A percentile compares a stretch with the other conserved stretches of the same genome.
Evolutionary conservation across 2,888 invertebrate genomes (phyloP).

Genomic region (Rhorus exstirpatorius): DNA sequence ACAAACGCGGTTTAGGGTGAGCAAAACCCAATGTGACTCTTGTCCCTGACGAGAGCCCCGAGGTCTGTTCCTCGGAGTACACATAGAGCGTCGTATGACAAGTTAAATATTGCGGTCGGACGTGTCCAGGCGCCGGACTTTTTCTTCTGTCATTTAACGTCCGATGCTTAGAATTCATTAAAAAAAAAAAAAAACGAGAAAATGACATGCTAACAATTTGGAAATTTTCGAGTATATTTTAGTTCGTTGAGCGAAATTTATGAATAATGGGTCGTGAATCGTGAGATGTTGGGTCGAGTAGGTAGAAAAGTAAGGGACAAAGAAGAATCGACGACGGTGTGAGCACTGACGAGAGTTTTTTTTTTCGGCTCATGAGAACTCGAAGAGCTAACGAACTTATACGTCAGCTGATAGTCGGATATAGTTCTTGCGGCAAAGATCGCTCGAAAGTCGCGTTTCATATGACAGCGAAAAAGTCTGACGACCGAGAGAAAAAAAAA

Average conservation of each 20-base stretch:
- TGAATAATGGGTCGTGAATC: no score
- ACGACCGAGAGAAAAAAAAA: neutral
- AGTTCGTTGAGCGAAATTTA: no score
- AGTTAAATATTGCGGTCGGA: conserved; percentile 65
- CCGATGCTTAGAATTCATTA: neutral
- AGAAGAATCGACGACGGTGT: neutral
- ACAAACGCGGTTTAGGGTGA: conserved; percentile 11
- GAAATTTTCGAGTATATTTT: no score
- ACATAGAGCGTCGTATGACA: conserved; percentile 35
- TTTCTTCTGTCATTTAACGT: conserved; percentile 9
- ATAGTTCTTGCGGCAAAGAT: no score
- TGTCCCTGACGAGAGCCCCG: conserved; percentile 1
- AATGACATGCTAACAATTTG: no score
- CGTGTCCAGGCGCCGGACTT: conserved; percentile 36
- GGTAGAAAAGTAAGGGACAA: neutral
- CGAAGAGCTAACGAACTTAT: neutral
- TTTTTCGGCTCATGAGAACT: neutral
- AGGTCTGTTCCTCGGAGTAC: neutral
- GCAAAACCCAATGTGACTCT: conserved; percentile 5
- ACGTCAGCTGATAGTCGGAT: neutral
- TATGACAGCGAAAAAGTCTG: no score
- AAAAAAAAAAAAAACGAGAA: neutral
- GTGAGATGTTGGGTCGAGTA: neutral
- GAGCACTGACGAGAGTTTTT: neutral
- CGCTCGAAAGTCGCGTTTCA: no score